Evolutionary conservation across 35 echinoderm and acorn worm genomes (phyloP).

Genomic region (Apostichopus parvimensis): DNA sequence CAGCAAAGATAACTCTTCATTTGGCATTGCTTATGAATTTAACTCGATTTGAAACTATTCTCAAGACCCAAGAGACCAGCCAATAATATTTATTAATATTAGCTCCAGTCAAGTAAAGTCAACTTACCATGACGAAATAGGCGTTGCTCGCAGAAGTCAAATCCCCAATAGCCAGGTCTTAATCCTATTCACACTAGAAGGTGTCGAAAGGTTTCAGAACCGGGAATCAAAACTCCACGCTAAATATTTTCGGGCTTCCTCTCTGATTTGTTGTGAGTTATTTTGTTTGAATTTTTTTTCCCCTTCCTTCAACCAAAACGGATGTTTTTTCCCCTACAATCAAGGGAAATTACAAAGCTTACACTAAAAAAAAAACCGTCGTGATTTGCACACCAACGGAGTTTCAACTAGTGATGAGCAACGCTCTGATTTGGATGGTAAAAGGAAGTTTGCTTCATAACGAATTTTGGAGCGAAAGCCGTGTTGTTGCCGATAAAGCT

Average conservation of each 20-base stretch:
- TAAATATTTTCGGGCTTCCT: neutral
- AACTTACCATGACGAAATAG: conserved; percentile 40
- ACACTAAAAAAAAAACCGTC: neutral
- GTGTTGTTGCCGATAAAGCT: too few species aligned
- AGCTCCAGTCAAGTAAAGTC: neutral
- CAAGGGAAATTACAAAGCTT: too few species aligned
- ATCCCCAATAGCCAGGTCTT: conserved; percentile 28
- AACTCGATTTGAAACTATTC: conserved; percentile 17
- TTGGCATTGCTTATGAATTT: conserved; percentile 1
- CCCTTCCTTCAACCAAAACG: too few species aligned
- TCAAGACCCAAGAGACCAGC: neutral
- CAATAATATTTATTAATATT: conserved; percentile 46
- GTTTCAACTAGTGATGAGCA: neutral
- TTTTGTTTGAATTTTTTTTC: neutral
- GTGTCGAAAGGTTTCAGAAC: conserved; percentile 20
- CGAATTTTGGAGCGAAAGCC: conserved; percentile 4
- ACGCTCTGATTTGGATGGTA: conserved; percentile 19
- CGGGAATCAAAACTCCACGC: neutral
- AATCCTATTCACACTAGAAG: conserved; percentile 33
- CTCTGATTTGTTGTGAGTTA: conserved; percentile 27
- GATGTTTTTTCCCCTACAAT: too few species aligned
- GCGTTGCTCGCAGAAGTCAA: neutral
- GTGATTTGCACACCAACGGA: neutral
- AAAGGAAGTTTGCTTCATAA: conserved; percentile 10
- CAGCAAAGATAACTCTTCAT: too few species aligned